These are phyloP conservation scores for Spinus olivaceus DNA, from an alignment of 2,797 vertebrate species.

Conservation along the genomic window DNA sequence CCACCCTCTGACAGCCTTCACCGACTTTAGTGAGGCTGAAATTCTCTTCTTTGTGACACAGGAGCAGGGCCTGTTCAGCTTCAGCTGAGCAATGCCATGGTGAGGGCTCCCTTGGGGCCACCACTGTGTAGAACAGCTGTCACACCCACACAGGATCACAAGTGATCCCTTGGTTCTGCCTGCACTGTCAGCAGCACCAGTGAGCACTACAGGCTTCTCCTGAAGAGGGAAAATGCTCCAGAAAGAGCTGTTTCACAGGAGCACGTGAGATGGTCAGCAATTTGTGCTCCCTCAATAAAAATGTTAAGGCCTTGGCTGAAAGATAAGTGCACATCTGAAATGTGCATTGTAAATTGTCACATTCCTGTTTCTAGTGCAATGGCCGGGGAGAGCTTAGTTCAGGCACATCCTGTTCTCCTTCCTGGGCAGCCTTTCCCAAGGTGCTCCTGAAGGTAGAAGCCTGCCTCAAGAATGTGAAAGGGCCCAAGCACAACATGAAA, in stretches of 20 bases:
- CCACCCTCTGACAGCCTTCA: background rate
- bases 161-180: background rate
- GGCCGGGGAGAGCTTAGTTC: background rate
- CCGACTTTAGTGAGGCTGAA: background rate
- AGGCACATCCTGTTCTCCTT: background rate
- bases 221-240: background rate
- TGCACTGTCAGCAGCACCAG: background rate
- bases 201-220: background rate
- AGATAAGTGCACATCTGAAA: background rate
- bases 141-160: background rate
- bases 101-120: background rate
- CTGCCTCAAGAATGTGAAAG: accelerated
- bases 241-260: background rate
- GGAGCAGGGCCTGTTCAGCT: background rate
- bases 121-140: background rate
- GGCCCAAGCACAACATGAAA: accelerated
- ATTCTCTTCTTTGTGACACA: background rate
- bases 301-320: background rate
- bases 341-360: background rate
- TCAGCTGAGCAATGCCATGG: background rate
- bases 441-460: background rate
- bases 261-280: background rate
- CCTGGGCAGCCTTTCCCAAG: background rate
- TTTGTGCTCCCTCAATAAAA: background rate
- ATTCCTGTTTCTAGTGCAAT: background rate